Base-by-base conservation (phyloP, 2,797 vertebrate genomes). In the Brachyalestes nurse region DNA sequence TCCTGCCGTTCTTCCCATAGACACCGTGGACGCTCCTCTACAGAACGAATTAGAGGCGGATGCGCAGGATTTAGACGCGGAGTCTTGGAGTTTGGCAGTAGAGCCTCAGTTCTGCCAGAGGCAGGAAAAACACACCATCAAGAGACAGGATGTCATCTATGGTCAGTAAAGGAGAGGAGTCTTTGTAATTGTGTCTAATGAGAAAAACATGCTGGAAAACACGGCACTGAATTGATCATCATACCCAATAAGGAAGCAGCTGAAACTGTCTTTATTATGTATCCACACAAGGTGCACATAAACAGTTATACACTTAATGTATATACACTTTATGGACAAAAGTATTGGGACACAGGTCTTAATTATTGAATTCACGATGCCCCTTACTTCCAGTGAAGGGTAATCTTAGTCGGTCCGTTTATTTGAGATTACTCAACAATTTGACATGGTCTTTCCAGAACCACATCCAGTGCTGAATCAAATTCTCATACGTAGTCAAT, bases 61-160 rank as follows among this genome's bases (percentile, higher is more conserved):
- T 1, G 90, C 93, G 13, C 89, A 83, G 67, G 96, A 97, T 45
- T 96, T 96, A 81, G 96, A 97, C 85, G 96, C 96, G 0, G 97
- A 99, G 88, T 98, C 97, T 0, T 99, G 98, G 98, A 99, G 96
- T 86, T 91, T 96, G 49, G 86, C 92, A 0, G 97, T 99, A 53
- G 97, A 98, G 70, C 93, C 96, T 17, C 75, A 90, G 1, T 99
- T 98, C 90, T 96, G 95, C 67, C 95, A 92, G 86, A 95, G 87
- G 88, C 97, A 96, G 87, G 96, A 97, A 83, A 99, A 97, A 78
- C 92, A 92, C 72, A 95, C 94, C 1, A 87, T 97, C 84, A 97
- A 97, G 90, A 94, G 97, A 79, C 98, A 99, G 90, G 97, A 99
- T 82, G 97, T 99, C 1, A 98, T 99, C 91, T 99, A 97, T 19